Base-by-base conservation (phyloP, 1,140 invertebrate genomes). In the Yoshiicerus persimilis region DNA sequence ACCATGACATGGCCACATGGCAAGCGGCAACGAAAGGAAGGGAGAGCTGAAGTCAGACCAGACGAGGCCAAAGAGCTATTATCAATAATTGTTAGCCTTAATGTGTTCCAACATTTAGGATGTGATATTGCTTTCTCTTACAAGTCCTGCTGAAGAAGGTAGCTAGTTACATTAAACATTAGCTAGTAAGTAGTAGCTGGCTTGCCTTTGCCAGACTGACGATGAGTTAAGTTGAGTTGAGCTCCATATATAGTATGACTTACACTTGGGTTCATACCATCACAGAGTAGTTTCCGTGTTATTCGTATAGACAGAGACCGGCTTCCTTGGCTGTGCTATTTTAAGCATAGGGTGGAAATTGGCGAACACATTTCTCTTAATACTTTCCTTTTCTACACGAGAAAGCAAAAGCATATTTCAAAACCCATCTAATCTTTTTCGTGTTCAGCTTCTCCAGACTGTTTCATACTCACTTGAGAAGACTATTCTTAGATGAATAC, bases 81-180 rank as follows among this genome's bases (percentile, higher is more conserved):
- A 80, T 80, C 75, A 80, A 80, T 80, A 80, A 80, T 80, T 80
- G 75, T 80, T 80, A 80, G 75, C 75, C 75, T 80, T 80, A 80
- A 80, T 80, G 75, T 80, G 75, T 32, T 34, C 13, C 13, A 80
- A 80, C 75, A 80, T 80, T 80, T 80, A 34, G 75, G 16, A 36
- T 80, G 75, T 36, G 75, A 80, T 80, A 80, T 80, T 80, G 75
- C 75, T n/a, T 70, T 70, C 75, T 32, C 10, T 80, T 30, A 70
- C 23, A 80, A 80, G 75, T 80, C 20, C 75, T n/a, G n/a, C 20
- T 38, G 75, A 80, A 36, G 75, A 32, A 80, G 23, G 66, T 16
- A 70, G 30, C 25, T 30, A 30, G 25, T 13, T 13, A 70, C 25
- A 70, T 70, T 70, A 70, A 70, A 30, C 47, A 56, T 56, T 70